Base-by-base conservation (phyloP, 2,888 invertebrate genomes). In the Mythimna lalbum region DNA sequence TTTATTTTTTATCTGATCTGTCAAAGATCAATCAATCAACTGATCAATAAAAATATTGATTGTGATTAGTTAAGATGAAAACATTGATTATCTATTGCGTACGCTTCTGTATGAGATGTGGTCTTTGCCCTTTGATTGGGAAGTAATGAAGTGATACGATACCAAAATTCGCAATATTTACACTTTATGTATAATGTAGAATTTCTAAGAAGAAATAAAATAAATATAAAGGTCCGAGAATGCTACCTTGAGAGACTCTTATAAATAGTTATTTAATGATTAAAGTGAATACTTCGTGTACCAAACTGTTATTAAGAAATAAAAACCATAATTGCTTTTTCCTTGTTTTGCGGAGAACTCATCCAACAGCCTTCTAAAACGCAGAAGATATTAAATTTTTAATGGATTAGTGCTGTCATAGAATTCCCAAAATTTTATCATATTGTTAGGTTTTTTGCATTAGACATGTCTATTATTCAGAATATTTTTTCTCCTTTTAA, bases 11-110 rank as follows among this genome's bases (percentile, higher is more conserved):
- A 52, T 52, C 23, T 17, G 50, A 39, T 9, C 31, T 43, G n/a
- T 56, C 23, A 1, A 50, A 69, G 50, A 23, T 43, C 50, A 69
- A 57, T 50, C 56, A 39, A 31, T 61, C 12, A 60, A 23, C 5
- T 0, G 14, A 65, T 33, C 12, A 60, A 60, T 19, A 33, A 19
- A 65, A 27, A 33, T n/a, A n/a, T 10, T n/a, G 31, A 23, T 43
- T 57, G 57, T 31, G n/a, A 52, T 43, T n/a, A 43, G 23, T 1
- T 53, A 36, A 43, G 39, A 70, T 33, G 27, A 52, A 27, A 62
- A 4, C 36, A 55, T 55, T 17, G 43, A 64, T 49, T 43, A 33
- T 21, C 21, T 36, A 71, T 47, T 62, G 53, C 19, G 6, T n/a
- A 39, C 1, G 23, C 10, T 23, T n/a, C 17, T n/a, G 4, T 23